Base-by-base conservation (phyloP, 2,797 vertebrate genomes). In the Bradypodion pumilum region DNA sequence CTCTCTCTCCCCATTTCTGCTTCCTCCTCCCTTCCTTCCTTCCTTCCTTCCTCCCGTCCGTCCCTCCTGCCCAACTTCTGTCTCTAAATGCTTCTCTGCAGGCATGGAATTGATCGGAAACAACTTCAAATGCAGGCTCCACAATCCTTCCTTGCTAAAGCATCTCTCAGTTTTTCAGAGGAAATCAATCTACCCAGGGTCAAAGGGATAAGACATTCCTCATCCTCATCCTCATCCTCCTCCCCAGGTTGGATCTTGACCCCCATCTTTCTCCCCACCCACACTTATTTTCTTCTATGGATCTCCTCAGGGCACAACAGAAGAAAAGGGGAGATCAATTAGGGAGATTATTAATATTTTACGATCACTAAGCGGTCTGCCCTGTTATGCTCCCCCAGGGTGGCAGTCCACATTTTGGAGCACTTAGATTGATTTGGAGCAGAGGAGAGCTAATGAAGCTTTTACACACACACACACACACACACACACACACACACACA, bases 101-200 rank as follows among this genome's bases (percentile, higher is more conserved):
- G 92, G 94, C 91, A 86, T 87, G 86, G 86, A 92, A 97, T 97
- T 97, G 97, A 97, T 97, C 85, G 0, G 93, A 92, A 87, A 89
- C 32, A 27, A 88, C 91, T 95, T 95, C 94, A 95, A 95, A 95
- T 93, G 93, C 7, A 90, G 94, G 93, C 94, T 92, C 95, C 96
- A 97, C 97, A 97, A 96, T 95, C 37, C 94, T 93, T 95, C 93
- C 59, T 6, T 40, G 13, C 32, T 49, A 40, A 42, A 70, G 16
- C 1, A 72, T 73, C 56, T 7, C 25, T 94, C 96, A n/a, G n/a
- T 95, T 96, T 97, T 97, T 97, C 96, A 95, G 96, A 94, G 88
- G 94, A 94, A 96, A 98, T 97, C 97, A 96, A 97, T 97, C 96
- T 74, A 91, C 92, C 94, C 69, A 76, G 85, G 84, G 87, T 91